Percentiles rank a stretch among this genome's conserved stretches.
Conservation (phyloP, 92 coral and sea anemone species). For the Nematostella vectensis region DNA sequence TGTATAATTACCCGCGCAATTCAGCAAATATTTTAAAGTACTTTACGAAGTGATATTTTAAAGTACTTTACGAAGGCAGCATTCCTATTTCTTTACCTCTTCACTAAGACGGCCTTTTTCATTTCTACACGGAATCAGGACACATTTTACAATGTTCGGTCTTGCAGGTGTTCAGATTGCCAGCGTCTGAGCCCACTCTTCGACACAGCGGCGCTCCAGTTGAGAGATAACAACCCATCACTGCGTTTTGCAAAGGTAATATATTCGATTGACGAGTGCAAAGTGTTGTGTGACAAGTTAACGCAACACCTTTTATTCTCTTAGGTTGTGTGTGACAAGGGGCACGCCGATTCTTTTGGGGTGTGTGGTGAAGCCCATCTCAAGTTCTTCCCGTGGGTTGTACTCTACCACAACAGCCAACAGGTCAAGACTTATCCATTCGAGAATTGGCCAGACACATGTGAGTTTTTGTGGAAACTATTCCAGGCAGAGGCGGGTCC, state of each 20-base stretch:
- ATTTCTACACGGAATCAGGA: no score
- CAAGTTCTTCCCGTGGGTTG: constrained; percentile 31
- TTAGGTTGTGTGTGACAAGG: constrained; percentile 25
- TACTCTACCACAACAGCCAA: constrained; percentile 12
- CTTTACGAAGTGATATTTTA: no score
- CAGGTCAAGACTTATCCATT: background rate
- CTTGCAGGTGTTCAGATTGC: constrained; percentile 32
- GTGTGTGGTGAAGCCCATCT: constrained; percentile 8
- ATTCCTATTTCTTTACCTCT: no score
- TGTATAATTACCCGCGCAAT: no score
- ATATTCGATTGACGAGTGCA: background rate
- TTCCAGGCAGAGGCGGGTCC: no score
- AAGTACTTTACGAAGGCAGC: no score
- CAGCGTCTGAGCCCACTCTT: constrained; percentile 20
- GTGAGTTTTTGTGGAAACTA: background rate
- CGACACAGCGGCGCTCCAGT: constrained; percentile 21
- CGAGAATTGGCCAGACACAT: constrained; percentile 21
- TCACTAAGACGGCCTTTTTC: no score
- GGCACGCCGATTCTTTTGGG: constrained; percentile 8
- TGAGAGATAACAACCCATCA: constrained; percentile 11
- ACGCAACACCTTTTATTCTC: background rate
- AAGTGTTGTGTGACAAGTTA: background rate
- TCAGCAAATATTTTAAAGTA: no score
- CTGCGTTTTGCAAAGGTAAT: constrained; percentile 25
- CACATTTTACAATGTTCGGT: no score